phyloP scores from a whole-genome alignment of 1,140 invertebrate genomes.

The Euura saliciscinereae region DNA sequence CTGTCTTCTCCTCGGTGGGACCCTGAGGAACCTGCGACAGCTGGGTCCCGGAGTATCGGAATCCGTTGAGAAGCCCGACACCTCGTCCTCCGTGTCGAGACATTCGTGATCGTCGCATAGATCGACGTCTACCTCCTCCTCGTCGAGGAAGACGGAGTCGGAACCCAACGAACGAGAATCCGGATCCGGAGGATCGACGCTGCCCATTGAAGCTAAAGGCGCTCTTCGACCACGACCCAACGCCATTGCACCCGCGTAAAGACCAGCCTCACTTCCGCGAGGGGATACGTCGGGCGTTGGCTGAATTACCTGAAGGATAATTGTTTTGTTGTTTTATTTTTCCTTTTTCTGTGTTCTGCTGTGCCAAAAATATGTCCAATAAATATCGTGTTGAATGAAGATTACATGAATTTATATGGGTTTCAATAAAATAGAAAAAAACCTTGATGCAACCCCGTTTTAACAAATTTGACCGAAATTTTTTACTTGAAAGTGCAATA shows the following conservation, averaged over 20 bases:
- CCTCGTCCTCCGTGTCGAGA: constrained; percentile 77
- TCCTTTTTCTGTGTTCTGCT: no score
- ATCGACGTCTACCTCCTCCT: constrained; percentile 50
- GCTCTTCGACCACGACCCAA: constrained; percentile 56
- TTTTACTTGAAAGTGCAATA: no score
- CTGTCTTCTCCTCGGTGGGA: constrained; percentile 50
- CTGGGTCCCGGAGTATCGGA: constrained; percentile 64
- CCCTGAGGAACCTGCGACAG: constrained; percentile 48
- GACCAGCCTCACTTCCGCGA: constrained; percentile 71
- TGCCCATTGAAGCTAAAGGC: constrained; percentile 79
- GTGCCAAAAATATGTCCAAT: no score
- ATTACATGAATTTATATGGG: no score
- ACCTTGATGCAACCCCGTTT: no score
- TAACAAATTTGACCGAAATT: no score
- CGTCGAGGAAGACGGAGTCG: constrained; percentile 72
- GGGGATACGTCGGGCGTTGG: constrained; percentile 82
- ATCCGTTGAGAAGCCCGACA: constrained; percentile 80
- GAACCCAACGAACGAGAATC: constrained; percentile 69
- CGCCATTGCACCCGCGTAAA: constrained; percentile 49
- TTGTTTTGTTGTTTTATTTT: not conserved
- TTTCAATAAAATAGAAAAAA: no score
- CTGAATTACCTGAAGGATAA: constrained; percentile 65
- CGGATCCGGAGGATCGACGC: constrained; percentile 72
- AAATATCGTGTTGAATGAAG: no score
- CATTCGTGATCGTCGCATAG: constrained; percentile 63